Evolutionary conservation across 2,888 invertebrate species (phyloP).

Genomic region (Xanthostigma xanthostigma): DNA sequence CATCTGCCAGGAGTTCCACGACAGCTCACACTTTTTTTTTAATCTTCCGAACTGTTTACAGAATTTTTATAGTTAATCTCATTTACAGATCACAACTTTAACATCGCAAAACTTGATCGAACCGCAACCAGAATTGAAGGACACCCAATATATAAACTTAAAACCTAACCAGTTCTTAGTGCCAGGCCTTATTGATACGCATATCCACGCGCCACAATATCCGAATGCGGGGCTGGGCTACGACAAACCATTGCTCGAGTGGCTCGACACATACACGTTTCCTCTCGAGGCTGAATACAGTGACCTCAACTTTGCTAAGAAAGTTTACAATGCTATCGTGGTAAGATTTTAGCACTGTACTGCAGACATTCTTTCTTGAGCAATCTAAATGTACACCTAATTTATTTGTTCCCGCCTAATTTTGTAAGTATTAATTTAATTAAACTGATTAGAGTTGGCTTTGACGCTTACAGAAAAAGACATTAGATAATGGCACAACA

Average conservation of each 20-base stretch:
- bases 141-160: conserved; percentile 14
- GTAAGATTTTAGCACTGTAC: conserved; percentile 35
- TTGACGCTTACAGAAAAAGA: conserved; percentile 42
- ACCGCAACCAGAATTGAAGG: no score
- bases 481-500: conserved; percentile 68
- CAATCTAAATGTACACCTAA: no score
- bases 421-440: no score
- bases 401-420: no score
- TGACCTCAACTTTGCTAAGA: conserved; percentile 49
- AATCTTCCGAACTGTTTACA: no score
- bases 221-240: conserved; percentile 74
- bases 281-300: conserved; percentile 62
- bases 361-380: no score
- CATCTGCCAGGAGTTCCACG: no score
- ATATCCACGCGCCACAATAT: conserved; percentile 81
- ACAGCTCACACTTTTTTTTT: no score
- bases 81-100: no score
- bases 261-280: conserved; percentile 76
- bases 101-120: no score
- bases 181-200: conserved; percentile 81
- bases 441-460: no score
- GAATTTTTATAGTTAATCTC: no score
- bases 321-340: conserved; percentile 62
- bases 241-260: conserved; percentile 64
- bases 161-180: conserved; percentile 51